A percentile compares a stretch with the other conserved stretches of the same genome.
These are phyloP conservation scores for Cecidostiba fungosa DNA, from an alignment of 2,888 invertebrate genomes.

Conservation along the genomic window DNA sequence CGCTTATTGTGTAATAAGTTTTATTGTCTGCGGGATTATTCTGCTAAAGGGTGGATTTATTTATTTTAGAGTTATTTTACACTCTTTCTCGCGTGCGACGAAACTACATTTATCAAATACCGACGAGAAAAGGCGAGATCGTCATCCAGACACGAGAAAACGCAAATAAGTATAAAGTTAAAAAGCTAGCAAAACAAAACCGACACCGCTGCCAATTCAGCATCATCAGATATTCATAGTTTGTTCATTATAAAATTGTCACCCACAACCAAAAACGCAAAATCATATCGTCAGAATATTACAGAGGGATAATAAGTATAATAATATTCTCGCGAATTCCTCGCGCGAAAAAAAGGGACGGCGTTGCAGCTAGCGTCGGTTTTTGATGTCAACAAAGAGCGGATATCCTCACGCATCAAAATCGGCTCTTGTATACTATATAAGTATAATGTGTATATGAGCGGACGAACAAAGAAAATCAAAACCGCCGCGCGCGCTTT, in stretches of 20 bases:
- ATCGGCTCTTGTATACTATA: not conserved
- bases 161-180: not conserved
- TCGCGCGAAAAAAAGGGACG: slow-evolving; percentile 19
- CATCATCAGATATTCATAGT: not conserved
- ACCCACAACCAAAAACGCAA: not conserved
- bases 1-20: not conserved
- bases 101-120: too few relatives aligned
- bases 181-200: not conserved
- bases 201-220: not conserved
- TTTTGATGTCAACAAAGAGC: slow-evolving; percentile 48
- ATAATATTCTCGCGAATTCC: not conserved
- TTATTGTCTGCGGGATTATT: slow-evolving; percentile 2
- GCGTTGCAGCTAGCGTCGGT: too few relatives aligned
- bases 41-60: not conserved
- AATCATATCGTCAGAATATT: not conserved
- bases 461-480: slow-evolving; percentile 40
- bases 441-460: not conserved
- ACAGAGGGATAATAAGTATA: too few relatives aligned
- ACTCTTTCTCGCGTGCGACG: too few relatives aligned
- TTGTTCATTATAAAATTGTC: not conserved
- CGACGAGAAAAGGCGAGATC: too few relatives aligned
- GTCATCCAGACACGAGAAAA: not conserved
- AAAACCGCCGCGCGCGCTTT: not conserved
- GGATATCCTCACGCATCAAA: slow-evolving; percentile 40
- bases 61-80: too few relatives aligned